Base-by-base conservation (phyloP, 2,888 invertebrate genomes). In the Heteromyza rotundicornis region DNA sequence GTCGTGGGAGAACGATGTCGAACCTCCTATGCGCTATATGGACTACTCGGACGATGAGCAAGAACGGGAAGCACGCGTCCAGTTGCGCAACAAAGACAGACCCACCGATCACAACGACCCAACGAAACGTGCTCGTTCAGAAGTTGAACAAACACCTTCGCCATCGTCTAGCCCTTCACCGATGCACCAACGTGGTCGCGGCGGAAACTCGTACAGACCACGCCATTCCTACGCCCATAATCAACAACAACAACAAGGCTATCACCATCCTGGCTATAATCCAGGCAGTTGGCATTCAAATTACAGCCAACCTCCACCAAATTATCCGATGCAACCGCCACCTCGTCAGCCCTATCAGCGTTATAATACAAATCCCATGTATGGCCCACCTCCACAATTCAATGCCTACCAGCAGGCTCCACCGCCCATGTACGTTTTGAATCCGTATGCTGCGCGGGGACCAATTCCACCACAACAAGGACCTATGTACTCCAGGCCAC, bases 21-120 rank as follows among this genome's bases (percentile, higher is more conserved):
- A 96, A 80, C 88, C 90, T 14, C 95, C 95, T 0, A 83, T 86
- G 0, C 86, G 87, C 71, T 87, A 87, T 67, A 70, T 89, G 1
- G 95, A 95, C 27, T 95, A 88, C 82, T 96, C 96, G 0, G 96
- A 96, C 79, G 96, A 96, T 78, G 96, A 96, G 74, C 87, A 90
- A 63, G 96, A 96, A 76, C 85, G 87, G 16, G 78, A 80, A 62
- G 86, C 86, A 0, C 84, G 84, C 59, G 78, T 76, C 59, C 80
- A 84, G 2, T 70, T 68, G 5, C 74, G 80, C 7, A 79, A 83
- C 56, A 78, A 82, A 32, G 73, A 75, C 7, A 71, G 75, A 20
- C 70, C 74, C 20, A 78, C 73, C 12, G 70, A 71, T 32, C 57
- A 65, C 35, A 27, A 50, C 19, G 67, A 70, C 61, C 36, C 61